A percentile compares a stretch with the other conserved stretches of the same genome.
phyloP scores from a whole-genome alignment of 1,140 invertebrate species.

The Drosophila orena region DNA sequence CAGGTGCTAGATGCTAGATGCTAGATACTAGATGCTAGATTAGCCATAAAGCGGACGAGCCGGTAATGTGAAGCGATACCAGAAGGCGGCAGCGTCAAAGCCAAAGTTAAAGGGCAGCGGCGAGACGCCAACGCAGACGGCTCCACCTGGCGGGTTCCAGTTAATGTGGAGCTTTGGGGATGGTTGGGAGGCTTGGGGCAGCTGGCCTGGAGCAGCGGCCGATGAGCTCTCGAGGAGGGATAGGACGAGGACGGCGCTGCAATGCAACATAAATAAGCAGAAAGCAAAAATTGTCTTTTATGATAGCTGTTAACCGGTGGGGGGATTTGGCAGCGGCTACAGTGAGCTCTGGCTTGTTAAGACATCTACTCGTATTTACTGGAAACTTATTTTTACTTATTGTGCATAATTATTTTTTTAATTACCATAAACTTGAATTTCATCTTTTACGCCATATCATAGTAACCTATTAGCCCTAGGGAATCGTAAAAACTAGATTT shows the following conservation, averaged over 20 bases:
- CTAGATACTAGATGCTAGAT: constrained; percentile 55
- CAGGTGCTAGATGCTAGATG: constrained; percentile 59
- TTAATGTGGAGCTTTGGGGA: constrained; percentile 1
- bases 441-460: background rate
- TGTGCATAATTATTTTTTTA: too few relatives aligned
- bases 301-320: constrained; percentile 46
- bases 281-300: constrained; percentile 79
- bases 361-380: background rate
- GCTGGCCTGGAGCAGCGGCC: too few relatives aligned
- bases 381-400: background rate
- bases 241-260: constrained; percentile 32
- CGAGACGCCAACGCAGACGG: constrained; percentile 71
- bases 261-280: constrained; percentile 78
- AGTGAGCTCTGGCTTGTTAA: constrained; percentile 7
- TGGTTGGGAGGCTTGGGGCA: background rate
- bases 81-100: constrained; percentile 50
- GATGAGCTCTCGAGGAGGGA: constrained; percentile 19
- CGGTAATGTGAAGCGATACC: constrained; percentile 31
- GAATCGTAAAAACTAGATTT: background rate
- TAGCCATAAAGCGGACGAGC: constrained; percentile 28
- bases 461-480: background rate
- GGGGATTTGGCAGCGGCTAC: constrained; percentile 9
- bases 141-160: constrained; percentile 3
- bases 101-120: constrained; percentile 72
- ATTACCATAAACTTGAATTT: too few relatives aligned